Evolutionary conservation across 2,797 vertebrate genomes (phyloP).

Genomic region (Gymnodraco acuticeps): DNA sequence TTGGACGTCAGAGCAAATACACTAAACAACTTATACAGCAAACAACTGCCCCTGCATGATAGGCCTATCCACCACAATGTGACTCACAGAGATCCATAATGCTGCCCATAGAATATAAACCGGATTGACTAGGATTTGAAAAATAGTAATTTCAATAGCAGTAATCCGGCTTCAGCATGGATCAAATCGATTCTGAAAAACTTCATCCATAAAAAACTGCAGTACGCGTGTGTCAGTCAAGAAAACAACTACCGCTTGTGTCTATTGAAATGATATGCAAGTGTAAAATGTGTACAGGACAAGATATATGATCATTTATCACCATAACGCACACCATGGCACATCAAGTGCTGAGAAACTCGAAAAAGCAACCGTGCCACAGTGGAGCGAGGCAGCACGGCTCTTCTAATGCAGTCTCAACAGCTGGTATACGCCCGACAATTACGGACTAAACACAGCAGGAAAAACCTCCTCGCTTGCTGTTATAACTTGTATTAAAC

Average conservation of each 20-base stretch:
- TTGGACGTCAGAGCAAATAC: conserved; percentile 13
- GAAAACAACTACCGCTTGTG: neutral
- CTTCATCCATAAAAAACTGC: conserved; percentile 64
- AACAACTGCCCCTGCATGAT: conserved; percentile 21
- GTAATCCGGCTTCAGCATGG: conserved; percentile 30
- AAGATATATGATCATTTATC: conserved; percentile 5
- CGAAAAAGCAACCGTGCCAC: conserved; percentile 1
- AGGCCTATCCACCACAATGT: conserved; percentile 21
- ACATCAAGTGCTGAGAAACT: conserved; percentile 35
- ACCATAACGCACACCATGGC: conserved; percentile 17
- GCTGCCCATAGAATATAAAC: conserved; percentile 16
- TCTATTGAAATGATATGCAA: neutral
- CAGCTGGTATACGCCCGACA: conserved; percentile 73
- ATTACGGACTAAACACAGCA: conserved; percentile 10
- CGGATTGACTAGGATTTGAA: neutral
- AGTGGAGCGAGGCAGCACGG: conserved; percentile 23
- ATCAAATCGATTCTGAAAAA: conserved; percentile 53
- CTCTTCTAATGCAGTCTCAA: conserved; percentile 49
- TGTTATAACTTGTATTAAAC: conserved; percentile 34
- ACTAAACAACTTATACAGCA: conserved; percentile 35
- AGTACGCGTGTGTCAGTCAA: conserved; percentile 18
- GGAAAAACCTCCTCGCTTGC: neutral
- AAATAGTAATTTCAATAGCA: conserved; percentile 15
- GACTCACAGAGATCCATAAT: conserved; percentile 10
- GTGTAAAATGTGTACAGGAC: neutral